phyloP scores from a whole-genome alignment of 1,140 invertebrate species.

The Drosophila mayri region DNA sequence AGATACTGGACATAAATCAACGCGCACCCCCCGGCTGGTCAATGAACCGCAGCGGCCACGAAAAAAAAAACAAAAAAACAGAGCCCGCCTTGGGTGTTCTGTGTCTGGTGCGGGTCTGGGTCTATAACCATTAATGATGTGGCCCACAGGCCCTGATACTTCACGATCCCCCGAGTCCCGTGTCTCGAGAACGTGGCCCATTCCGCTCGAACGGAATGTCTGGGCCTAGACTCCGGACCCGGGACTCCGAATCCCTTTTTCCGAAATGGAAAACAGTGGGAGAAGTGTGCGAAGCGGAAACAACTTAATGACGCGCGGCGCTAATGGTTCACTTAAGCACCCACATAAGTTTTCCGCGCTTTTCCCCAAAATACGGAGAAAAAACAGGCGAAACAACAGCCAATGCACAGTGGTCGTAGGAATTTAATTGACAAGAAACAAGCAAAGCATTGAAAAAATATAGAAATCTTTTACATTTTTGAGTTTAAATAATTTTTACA shows the following conservation, averaged over 20 bases:
- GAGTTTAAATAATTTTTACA: background rate
- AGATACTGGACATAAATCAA: conserved; percentile 70
- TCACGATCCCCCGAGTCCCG: conserved; percentile 15
- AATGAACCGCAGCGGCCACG: conserved; percentile 64
- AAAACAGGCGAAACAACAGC: conserved; percentile 4
- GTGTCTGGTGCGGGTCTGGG: conserved; percentile 43
- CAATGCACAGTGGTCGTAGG: conserved; percentile 16
- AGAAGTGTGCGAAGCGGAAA: conserved; percentile 81
- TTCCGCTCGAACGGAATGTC: conserved; percentile 33
- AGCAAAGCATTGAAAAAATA: background rate
- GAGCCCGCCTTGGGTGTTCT: conserved; percentile 14
- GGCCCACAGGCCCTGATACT: conserved; percentile 53
- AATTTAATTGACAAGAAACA: background rate
- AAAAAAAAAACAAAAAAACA: conserved; percentile 20
- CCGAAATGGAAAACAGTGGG: conserved; percentile 61
- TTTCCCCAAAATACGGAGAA: conserved; percentile 52
- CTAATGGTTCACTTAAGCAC: conserved; percentile 84
- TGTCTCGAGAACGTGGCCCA: conserved; percentile 36
- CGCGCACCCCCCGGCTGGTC: conserved; percentile 61
- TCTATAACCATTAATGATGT: conserved; percentile 81
- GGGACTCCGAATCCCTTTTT: conserved; percentile 16
- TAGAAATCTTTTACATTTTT: background rate
- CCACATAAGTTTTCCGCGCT: conserved; percentile 74
- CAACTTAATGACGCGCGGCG: conserved; percentile 83
- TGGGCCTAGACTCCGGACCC: conserved; percentile 30